A percentile compares a stretch with the other conserved stretches of the same genome.
Evolutionary conservation across 2,888 invertebrate genomes (phyloP).

Genomic region (Agonopterix alstromeriana): DNA sequence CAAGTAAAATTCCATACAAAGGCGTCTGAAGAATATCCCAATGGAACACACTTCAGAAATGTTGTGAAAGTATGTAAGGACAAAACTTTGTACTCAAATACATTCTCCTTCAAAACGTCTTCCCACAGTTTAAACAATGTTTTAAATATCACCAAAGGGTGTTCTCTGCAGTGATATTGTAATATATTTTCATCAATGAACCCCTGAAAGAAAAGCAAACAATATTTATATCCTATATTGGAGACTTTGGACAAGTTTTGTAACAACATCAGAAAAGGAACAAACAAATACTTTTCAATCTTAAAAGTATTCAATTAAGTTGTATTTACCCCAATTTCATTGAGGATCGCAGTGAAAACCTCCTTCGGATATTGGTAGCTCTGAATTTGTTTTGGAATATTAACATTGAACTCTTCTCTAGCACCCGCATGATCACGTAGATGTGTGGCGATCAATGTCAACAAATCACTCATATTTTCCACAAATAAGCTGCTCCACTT

Average conservation of each 20-base stretch:
- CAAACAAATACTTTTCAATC: too few species aligned
- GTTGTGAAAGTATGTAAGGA: slow-evolving; percentile 75
- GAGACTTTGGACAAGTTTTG: too few species aligned
- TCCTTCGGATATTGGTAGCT: slow-evolving; percentile 54
- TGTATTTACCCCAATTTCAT: slow-evolving; percentile 53
- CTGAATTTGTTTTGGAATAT: slow-evolving; percentile 37
- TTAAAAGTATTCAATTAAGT: too few species aligned
- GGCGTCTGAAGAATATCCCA: slow-evolving; percentile 57
- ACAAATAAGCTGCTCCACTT: slow-evolving; percentile 54
- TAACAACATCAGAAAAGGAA: too few species aligned
- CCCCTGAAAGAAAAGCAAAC: slow-evolving; percentile 30
- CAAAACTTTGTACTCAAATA: slow-evolving; percentile 69
- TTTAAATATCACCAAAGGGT: slow-evolving; percentile 69
- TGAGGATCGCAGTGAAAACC: slow-evolving; percentile 52
- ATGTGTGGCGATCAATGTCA: slow-evolving; percentile 41
- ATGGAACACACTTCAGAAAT: slow-evolving; percentile 60
- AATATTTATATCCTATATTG: too few species aligned
- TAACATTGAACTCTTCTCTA: slow-evolving; percentile 33
- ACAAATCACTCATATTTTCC: slow-evolving; percentile 52
- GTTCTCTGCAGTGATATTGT: slow-evolving; percentile 56
- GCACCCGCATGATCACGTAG: slow-evolving; percentile 52
- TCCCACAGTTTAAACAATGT: slow-evolving; percentile 68
- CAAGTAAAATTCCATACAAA: slow-evolving; percentile 76
- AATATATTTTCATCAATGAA: slow-evolving; percentile 44
- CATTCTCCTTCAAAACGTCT: slow-evolving; percentile 56